Evolutionary conservation across 2,797 vertebrate species (phyloP), one percentile per base, ranked within the genome.

Genomic region (Poecilia wingei): DNA sequence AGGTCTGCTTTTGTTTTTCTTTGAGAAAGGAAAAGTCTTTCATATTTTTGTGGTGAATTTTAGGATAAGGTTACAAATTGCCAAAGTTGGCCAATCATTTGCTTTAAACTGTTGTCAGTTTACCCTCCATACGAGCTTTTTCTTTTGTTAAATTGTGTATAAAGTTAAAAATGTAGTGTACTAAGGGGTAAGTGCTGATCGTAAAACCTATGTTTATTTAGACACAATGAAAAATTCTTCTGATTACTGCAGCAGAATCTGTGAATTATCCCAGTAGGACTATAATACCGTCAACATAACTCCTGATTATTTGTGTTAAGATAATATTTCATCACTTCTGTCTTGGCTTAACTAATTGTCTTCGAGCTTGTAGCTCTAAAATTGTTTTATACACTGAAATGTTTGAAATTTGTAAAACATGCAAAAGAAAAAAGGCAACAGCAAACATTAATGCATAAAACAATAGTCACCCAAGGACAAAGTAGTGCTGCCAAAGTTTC

Each of bases 61-160:
- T 80, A 74, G 75, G 80, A 79, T 82, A 51, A 90, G 59, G 74
- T 80, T 86, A 85, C 79, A 72, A 88, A 89, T 45, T 73, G 9
- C 4, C 4, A 57, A 39, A 8, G 43, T n/a, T 22, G 4, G 66
- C 33, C 79, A 49, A 39, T 69, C 51, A 39, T 75, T 78, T 78
- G 14, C 51, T 75, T 78, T 80, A 39, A 53, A 14, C 7, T 39
- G 9, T 14, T 55, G 31, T 39, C 41, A 45, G 4, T n/a, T 6
- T 22, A 4, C 39, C 1, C 25, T 36, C 49, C 36, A 14, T 47
- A 28, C n/a, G 10, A 1, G 22, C 28, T 57, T n/a, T 41, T 31
- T 47, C 2, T 28, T 59, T 45, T 13, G 41, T 6, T 57, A 31
- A 59, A 25, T 25, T 46, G 33, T 55, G 25, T 61, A 41, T 68